phyloP scores from a whole-genome alignment of 2,113 vertebrate species.

The Arvicanthis niloticus region DNA sequence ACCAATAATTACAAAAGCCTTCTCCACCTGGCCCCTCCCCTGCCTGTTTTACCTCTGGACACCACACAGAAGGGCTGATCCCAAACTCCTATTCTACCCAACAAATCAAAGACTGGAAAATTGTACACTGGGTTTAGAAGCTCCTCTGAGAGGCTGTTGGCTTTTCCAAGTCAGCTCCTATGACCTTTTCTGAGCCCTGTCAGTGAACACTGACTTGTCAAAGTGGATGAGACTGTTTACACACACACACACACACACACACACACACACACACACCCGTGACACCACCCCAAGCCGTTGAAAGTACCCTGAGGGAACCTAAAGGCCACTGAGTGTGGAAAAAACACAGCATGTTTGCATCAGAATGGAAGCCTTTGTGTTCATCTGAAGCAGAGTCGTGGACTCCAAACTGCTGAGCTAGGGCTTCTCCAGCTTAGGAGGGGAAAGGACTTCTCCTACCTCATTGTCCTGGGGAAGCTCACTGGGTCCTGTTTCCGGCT shows the following conservation, averaged over 20 bases:
- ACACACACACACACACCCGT: too few species aligned
- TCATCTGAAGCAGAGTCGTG: not conserved
- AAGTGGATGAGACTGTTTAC: not conserved
- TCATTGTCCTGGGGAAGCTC: constrained; percentile 51
- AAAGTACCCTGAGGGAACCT: not conserved
- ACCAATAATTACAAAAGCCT: not conserved
- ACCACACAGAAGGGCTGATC: not conserved
- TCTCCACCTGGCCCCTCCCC: not conserved
- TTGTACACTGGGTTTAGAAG: not conserved
- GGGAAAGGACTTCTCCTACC: constrained; percentile 53
- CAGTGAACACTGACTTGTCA: not conserved
- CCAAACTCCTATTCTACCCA: not conserved
- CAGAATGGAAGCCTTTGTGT: not conserved
- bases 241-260: too few species aligned
- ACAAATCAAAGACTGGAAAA: not conserved
- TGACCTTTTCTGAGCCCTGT: constrained; percentile 16
- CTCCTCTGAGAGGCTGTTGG: not conserved
- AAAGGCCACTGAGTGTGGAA: not conserved
- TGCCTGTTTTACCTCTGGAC: not conserved
- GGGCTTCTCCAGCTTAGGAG: not conserved
- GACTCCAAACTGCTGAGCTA: constrained; percentile 38
- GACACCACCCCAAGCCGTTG: not conserved
- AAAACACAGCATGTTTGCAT: not conserved
- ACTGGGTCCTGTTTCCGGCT: constrained; percentile 61
- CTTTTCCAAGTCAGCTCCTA: constrained; percentile 1